Evolutionary conservation across 2,797 vertebrate species (phyloP).

Genomic region (Myotis myotis): DNA sequence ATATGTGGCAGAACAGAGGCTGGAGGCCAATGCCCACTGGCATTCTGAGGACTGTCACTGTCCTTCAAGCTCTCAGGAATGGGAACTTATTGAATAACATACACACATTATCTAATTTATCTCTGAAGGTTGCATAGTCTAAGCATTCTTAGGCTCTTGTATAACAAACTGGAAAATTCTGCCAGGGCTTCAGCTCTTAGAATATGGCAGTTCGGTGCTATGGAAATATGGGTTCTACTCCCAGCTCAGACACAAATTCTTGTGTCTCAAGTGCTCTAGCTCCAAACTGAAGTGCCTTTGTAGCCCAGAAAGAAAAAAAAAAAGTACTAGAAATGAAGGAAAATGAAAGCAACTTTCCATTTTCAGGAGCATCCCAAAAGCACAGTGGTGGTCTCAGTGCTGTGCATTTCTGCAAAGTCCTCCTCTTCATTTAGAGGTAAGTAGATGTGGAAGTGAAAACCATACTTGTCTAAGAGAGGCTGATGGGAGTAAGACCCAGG

Average conservation of each 20-base stretch:
- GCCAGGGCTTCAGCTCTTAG: background rate
- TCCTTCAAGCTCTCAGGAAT: background rate
- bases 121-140: background rate
- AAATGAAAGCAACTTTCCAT: constrained; percentile 27
- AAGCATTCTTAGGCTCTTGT: background rate
- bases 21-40: background rate
- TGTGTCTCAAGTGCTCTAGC: background rate
- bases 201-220: background rate
- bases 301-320: background rate
- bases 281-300: constrained; percentile 41
- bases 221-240: background rate
- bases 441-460: background rate
- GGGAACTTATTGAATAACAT: background rate
- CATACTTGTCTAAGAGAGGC: background rate
- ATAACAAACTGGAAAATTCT: background rate
- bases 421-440: background rate
- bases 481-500: background rate
- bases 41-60: background rate
- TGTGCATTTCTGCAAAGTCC: background rate
- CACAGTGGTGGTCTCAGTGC: background rate
- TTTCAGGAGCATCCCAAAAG: background rate
- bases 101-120: background rate
- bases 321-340: background rate
- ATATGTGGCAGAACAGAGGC: background rate
- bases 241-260: constrained; percentile 27